Evolutionary conservation across 2,888 invertebrate genomes (phyloP), one percentile per base, ranked within the genome.

Genomic region (Cryptus viduatorius): DNA sequence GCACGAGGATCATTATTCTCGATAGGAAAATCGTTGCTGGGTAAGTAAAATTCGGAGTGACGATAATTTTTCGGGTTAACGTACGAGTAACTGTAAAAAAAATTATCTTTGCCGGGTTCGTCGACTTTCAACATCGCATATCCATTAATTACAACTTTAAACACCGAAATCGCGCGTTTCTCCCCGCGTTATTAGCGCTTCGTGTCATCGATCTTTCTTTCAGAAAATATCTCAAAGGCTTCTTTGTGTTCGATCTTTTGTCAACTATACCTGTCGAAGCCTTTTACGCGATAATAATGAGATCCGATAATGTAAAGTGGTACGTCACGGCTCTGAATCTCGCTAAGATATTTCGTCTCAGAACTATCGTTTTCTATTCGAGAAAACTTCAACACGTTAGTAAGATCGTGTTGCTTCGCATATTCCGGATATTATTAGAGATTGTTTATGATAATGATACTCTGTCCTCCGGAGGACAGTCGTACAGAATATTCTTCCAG

Each of bases 221-320:
- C 84, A 94, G 94, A 7, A 89, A 92, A 56, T 94, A 94, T 79
- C 31, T 94, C 1, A 90, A 85, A 64, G 87, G 89, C 3, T 90
- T 79, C 65, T 94, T 94, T 68, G 24, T 92, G 0, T 37, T 92
- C 4, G 93, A 94, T 68, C 3, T 92, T 7, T 19, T 94, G 16
- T 90, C 93, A 0, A 87, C 90, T 3, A 31, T 93, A 3, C 93
- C 94, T 0, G 69, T 91, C 5, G 91, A 91, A 67, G 1, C 91
- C 1, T n/a, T 92, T 4, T 86, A 89, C 3, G 3, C 68, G 3
- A 46, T 90, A 3, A 1, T 86, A 19, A 69, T 76, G 3, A 68
- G 73, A 1, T 10, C 50, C 8, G 5, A 69, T 80, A 3, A 76
- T 29, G 16, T 46, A 12, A 56, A 65, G 8, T 90, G 92, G 90